These are phyloP conservation scores for Urechis unicinctus DNA, from an alignment of 2,888 invertebrate species.

Conservation along the genomic window DNA sequence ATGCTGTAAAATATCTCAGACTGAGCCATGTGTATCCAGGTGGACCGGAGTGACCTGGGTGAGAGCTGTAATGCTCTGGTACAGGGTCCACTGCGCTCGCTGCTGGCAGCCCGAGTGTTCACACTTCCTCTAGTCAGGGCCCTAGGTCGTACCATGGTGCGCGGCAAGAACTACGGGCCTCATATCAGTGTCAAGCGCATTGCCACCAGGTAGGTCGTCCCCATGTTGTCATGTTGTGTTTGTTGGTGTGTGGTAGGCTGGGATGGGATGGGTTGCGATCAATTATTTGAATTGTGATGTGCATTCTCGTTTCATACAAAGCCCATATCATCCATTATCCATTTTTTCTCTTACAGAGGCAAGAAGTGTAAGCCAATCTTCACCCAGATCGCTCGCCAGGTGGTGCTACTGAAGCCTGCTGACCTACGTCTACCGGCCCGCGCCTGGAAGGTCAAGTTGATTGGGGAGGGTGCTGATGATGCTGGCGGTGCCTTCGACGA, in stretches of 20 bases:
- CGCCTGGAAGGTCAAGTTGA: constrained; percentile 64
- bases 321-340: background rate
- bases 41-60: constrained; percentile 13
- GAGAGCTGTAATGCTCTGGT: constrained; percentile 19
- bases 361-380: constrained; percentile 59
- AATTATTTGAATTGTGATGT: too few species aligned
- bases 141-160: constrained; percentile 63
- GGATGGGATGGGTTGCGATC: too few species aligned
- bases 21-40: too few species aligned
- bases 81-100: constrained; percentile 51
- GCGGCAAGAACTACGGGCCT: constrained; percentile 63
- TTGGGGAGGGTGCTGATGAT: constrained; percentile 65
- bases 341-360: constrained; percentile 40
- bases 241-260: background rate
- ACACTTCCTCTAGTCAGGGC: constrained; percentile 61
- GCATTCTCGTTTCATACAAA: too few species aligned
- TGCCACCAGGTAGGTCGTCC: constrained; percentile 51
- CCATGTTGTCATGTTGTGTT: background rate
- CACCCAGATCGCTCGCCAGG: constrained; percentile 61
- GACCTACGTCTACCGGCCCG: constrained; percentile 60
- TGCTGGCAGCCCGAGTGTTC: constrained; percentile 59
- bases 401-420: constrained; percentile 57
- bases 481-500: constrained; percentile 67
- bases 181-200: constrained; percentile 61
- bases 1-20: too few species aligned